Conservation (phyloP, 2,797 vertebrate species). For the Peromyscus eremicus region DNA sequence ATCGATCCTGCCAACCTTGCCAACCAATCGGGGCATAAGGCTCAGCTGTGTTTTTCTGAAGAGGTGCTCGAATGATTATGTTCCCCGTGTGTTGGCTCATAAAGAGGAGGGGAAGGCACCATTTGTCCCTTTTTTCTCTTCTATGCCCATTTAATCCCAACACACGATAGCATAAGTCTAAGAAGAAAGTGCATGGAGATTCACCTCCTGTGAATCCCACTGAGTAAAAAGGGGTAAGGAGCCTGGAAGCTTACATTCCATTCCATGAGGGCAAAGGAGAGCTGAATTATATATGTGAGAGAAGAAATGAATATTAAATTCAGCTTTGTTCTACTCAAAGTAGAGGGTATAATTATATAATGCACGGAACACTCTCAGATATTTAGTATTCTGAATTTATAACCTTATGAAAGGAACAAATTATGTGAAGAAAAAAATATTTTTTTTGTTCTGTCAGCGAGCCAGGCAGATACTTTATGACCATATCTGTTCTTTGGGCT, state of each 20-base stretch:
- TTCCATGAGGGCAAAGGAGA: slow-evolving; percentile 26
- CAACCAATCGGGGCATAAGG: slow-evolving; percentile 59
- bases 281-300: not conserved
- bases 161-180: not conserved
- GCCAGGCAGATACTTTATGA: slow-evolving; percentile 51
- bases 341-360: slow-evolving; percentile 73
- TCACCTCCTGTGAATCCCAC: not conserved
- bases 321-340: slow-evolving; percentile 39
- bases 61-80: not conserved
- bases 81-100: not conserved
- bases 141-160: not conserved
- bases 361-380: slow-evolving; percentile 25
- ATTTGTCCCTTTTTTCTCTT: not conserved
- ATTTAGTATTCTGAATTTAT: slow-evolving; percentile 66
- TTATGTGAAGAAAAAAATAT: slow-evolving; percentile 64
- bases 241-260: not conserved
- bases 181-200: not conserved
- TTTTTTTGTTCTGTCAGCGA: slow-evolving; percentile 51
- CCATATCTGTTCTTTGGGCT: slow-evolving; percentile 63
- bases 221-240: not conserved
- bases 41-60: slow-evolving; percentile 67
- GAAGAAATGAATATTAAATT: slow-evolving; percentile 59
- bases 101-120: slow-evolving; percentile 1
- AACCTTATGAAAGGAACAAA: slow-evolving; percentile 45
- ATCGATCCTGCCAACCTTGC: slow-evolving; percentile 68